A percentile compares a stretch with the other conserved stretches of the same genome.
Evolutionary conservation across 2,113 vertebrate genomes (phyloP).

Genomic region (Forbesichthys agassizii): DNA sequence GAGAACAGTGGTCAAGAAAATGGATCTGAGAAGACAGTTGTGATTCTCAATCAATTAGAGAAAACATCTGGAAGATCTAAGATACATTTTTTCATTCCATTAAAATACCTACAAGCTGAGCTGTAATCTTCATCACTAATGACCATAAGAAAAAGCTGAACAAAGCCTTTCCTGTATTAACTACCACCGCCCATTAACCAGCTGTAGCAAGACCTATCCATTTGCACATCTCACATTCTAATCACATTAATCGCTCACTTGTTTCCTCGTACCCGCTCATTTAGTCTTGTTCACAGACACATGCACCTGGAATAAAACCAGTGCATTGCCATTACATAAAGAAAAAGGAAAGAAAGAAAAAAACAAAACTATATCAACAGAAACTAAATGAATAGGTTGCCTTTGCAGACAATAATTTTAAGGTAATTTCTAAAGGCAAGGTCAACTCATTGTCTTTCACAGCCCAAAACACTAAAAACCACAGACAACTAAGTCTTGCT

Average conservation of each 20-base stretch:
- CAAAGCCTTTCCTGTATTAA: background rate
- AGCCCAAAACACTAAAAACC: slow-evolving; percentile 2
- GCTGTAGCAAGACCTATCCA: background rate
- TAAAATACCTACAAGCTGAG: background rate
- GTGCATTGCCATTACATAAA: background rate
- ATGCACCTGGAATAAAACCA: background rate
- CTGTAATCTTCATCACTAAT: background rate
- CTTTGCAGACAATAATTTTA: too few relatives aligned
- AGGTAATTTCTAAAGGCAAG: too few relatives aligned
- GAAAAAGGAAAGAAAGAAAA: too few relatives aligned
- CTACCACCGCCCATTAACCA: background rate
- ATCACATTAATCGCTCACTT: slow-evolving; percentile 1
- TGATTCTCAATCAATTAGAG: too few relatives aligned
- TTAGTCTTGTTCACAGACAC: background rate
- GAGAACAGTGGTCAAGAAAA: background rate
- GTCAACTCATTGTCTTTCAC: too few relatives aligned
- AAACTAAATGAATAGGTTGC: too few relatives aligned
- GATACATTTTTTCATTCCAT: background rate
- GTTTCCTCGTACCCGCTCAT: background rate
- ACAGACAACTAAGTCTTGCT: slow-evolving; percentile 11
- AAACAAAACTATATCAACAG: too few relatives aligned
- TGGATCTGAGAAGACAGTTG: background rate
- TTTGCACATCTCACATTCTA: slow-evolving; percentile 2
- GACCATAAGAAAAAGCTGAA: background rate
- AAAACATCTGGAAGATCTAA: background rate